Evolutionary conservation across 92 coral and sea anemone species (phyloP).

Genomic region (Siderastrea radians): DNA sequence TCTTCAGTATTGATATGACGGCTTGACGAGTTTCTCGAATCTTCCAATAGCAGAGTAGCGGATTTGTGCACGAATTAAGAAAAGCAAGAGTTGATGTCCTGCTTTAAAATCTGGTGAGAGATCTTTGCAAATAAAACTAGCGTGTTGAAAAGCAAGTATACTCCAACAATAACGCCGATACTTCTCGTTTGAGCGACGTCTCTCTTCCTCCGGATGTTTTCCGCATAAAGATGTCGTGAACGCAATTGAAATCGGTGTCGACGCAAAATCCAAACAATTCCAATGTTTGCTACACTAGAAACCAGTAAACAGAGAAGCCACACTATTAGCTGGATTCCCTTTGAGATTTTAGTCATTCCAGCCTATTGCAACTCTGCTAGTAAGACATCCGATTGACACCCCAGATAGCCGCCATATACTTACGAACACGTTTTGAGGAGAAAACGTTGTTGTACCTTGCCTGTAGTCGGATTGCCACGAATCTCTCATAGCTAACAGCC

Average conservation of each 20-base stretch:
- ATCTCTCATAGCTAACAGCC: constrained; percentile 38
- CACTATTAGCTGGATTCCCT: neutral
- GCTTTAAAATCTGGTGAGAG: constrained; percentile 49
- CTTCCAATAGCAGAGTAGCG: constrained; percentile 77
- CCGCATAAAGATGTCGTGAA: neutral
- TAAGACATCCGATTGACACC: neutral
- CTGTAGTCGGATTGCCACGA: neutral
- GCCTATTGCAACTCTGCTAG: constrained; percentile 24
- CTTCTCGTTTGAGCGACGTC: constrained; percentile 63
- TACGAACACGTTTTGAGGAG: constrained; percentile 21
- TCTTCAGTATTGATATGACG: constrained; percentile 10
- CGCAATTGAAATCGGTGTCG: constrained; percentile 11
- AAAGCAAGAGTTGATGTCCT: constrained; percentile 62
- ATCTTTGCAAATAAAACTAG: constrained; percentile 59
- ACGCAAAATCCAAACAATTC: constrained; percentile 14
- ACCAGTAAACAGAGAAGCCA: constrained; percentile 32
- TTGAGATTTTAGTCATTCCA: constrained; percentile 8
- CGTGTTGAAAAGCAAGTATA: constrained; percentile 62
- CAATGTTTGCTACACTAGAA: constrained; percentile 2
- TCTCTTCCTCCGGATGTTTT: neutral
- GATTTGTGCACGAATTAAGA: constrained; percentile 74
- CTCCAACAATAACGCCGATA: constrained; percentile 62
- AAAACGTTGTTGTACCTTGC: constrained; percentile 24
- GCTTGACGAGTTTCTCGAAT: constrained; percentile 55
- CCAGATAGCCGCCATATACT: constrained; percentile 25